Base-by-base conservation (phyloP, 2,113 vertebrate genomes). In the Lophochroa leadbeateri region DNA sequence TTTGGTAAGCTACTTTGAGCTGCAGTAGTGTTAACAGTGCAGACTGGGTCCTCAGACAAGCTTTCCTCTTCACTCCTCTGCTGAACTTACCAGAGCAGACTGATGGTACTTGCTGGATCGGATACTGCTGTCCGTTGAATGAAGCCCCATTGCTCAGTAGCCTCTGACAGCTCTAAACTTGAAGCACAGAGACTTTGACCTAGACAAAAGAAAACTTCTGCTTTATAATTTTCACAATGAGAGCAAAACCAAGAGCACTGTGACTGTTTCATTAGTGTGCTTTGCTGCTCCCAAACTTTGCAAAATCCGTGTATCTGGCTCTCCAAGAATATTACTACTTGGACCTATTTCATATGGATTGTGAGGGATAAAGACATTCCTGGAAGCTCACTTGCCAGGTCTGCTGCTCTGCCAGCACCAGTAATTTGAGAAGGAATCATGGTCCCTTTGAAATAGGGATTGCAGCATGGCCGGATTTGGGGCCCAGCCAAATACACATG, bases 251-350 rank as follows among this genome's bases (percentile, higher is more conserved):
- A 82, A 96, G 61, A 90, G n/a, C 58, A 60, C 44, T 61, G 60
- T 64, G 87, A 74, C 77, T 94, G 67, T 82, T 94, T 94, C 82
- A 68, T 90, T 93, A 85, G 65, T 13, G 41, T 47, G 53, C 86
- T 94, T 95, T 92, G 49, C 58, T 71, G 64, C 63, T 95, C 78
- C 92, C 80, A 95, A 69, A 82, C 20, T 52, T 83, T 87, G 57
- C 86, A 93, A 96, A 96, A 87, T 83, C 90, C 84, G 33, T 91
- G 50, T 91, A 44, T 94, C 92, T 88, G 76, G 67, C 92, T 95
- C 71, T 95, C 64, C 61, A 77, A 75, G 76, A 96, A 50, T 88
- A 86, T 96, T 91, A 71, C 82, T 86, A 16, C 78, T 94, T 97
- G 94, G 82, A 95, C 44, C 71, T 89, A 57, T 92, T 91, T 96